phyloP scores from a whole-genome alignment of 92 coral and sea anemone genomes.

The Nematostella vectensis region DNA sequence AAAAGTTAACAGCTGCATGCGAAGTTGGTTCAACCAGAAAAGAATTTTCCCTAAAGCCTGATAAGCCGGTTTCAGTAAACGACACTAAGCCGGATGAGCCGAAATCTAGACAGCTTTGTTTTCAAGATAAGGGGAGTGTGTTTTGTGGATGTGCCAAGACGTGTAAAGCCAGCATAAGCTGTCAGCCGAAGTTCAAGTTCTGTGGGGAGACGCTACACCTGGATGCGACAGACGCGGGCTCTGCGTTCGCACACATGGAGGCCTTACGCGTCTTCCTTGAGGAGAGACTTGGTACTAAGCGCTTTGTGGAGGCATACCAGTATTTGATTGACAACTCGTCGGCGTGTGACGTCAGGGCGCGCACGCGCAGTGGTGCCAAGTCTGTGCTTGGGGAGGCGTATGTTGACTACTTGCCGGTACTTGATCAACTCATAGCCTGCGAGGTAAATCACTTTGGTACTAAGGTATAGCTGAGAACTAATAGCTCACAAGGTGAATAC shows the following conservation, averaged over 20 bases:
- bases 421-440: conserved; percentile 59
- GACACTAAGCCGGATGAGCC: background rate
- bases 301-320: conserved; percentile 59
- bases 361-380: conserved; percentile 15
- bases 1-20: conserved; percentile 3
- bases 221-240: conserved; percentile 39
- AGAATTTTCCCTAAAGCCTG: conserved; percentile 25
- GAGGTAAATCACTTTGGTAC: conserved; percentile 44
- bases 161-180: background rate
- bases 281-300: conserved; percentile 49
- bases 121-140: background rate
- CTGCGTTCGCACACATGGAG: conserved; percentile 63
- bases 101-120: background rate
- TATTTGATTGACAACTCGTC: conserved; percentile 29
- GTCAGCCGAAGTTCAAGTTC: conserved; percentile 35
- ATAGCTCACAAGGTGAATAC: too few species aligned
- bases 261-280: conserved; percentile 69
- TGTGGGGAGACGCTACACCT: conserved; percentile 59
- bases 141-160: background rate
- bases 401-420: conserved; percentile 53
- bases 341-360: conserved; percentile 23
- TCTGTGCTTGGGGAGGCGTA: conserved; percentile 53
- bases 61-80: background rate
- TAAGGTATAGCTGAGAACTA: too few species aligned
- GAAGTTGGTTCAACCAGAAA: conserved; percentile 20